Conservation (phyloP, 37 sponge, comb jelly and placozoan species). For the Petrosia ficiformis region DNA sequence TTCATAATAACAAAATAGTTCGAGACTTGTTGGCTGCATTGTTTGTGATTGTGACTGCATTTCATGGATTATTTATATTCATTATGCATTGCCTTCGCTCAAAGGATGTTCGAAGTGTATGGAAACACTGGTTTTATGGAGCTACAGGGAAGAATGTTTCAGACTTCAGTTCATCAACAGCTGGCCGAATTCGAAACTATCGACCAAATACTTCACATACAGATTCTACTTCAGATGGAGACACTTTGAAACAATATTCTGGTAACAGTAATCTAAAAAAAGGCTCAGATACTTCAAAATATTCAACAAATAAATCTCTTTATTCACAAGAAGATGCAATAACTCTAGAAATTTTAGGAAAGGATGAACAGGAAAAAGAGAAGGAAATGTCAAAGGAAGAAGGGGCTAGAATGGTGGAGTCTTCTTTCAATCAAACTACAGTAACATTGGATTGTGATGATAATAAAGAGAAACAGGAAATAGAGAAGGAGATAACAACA, state of each 20-base stretch:
- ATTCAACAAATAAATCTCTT: too few species aligned
- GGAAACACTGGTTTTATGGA: conserved; percentile 9
- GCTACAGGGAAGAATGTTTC: conserved; percentile 1
- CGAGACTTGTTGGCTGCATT: conserved; percentile 5
- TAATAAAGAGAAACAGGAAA: too few species aligned
- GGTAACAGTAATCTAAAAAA: too few species aligned
- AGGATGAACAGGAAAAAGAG: not conserved
- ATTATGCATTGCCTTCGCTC: conserved; percentile 29
- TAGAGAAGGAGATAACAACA: too few species aligned
- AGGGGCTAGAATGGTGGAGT: too few species aligned
- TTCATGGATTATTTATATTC: conserved; percentile 42
- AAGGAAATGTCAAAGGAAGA: too few species aligned
- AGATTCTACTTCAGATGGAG: too few species aligned
- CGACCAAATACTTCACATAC: too few species aligned
- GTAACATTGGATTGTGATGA: too few species aligned
- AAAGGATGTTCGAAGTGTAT: conserved; percentile 27
- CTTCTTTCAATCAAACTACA: too few species aligned
- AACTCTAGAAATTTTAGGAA: not conserved
- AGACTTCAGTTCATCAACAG: not conserved
- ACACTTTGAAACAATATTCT: too few species aligned
- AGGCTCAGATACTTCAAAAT: too few species aligned
- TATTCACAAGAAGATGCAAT: not conserved
- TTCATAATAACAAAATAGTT: not conserved
- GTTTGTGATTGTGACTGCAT: conserved; percentile 31
- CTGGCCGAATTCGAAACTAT: not conserved